Conservation (phyloP, 2,888 invertebrate species). For the Pardosa pseudoannulata region DNA sequence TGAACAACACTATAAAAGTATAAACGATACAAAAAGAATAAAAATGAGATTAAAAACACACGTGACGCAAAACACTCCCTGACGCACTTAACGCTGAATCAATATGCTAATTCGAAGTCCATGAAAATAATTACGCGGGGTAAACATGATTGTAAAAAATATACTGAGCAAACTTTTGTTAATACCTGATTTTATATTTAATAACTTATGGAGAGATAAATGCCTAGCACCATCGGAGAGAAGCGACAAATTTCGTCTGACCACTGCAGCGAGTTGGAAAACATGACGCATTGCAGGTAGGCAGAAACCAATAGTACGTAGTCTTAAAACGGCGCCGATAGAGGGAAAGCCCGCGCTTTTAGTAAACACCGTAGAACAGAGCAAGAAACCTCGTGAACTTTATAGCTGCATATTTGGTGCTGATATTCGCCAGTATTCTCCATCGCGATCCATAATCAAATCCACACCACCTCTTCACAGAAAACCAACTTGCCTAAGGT, state of each 20-base stretch:
- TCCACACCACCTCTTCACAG: conserved; percentile 8
- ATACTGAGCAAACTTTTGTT: too few relatives aligned
- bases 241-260: conserved; percentile 65
- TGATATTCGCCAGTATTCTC: neutral
- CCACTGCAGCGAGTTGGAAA: conserved; percentile 70
- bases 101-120: too few relatives aligned
- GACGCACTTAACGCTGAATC: too few relatives aligned
- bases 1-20: too few relatives aligned
- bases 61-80: too few relatives aligned
- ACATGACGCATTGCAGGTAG: conserved; percentile 72
- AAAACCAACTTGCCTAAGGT: neutral
- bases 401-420: conserved; percentile 29
- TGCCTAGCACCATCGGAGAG: conserved; percentile 44
- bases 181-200: neutral
- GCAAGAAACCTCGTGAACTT: conserved; percentile 32
- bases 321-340: conserved; percentile 44
- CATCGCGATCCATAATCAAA: neutral
- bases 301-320: conserved; percentile 66
- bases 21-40: too few relatives aligned
- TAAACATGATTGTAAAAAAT: too few relatives aligned
- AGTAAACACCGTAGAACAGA: conserved; percentile 65
- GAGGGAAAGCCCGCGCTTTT: conserved; percentile 69
- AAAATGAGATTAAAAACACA: too few relatives aligned
- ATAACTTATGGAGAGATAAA: conserved; percentile 40
- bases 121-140: too few relatives aligned